Evolutionary conservation across 2,888 invertebrate genomes (phyloP).

Genomic region (Himalopsyche japonica): DNA sequence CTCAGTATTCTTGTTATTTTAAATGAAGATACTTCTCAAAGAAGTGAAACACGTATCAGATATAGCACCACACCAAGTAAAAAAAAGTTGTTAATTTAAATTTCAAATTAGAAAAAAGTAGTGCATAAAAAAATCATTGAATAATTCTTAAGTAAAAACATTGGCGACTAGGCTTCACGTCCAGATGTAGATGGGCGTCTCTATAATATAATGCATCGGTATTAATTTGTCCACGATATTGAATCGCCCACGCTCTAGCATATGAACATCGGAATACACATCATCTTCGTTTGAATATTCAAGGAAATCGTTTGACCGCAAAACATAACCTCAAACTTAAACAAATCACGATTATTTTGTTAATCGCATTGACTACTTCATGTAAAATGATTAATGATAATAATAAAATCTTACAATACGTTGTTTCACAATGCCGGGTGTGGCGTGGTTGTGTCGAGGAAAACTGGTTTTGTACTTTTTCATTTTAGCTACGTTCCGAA

Average conservation of each 20-base stretch:
- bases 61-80: too few species aligned
- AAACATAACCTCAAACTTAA: background rate
- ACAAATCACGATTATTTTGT: background rate
- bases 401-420: background rate
- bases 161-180: too few species aligned
- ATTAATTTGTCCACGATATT: background rate
- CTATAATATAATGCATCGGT: too few species aligned
- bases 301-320: background rate
- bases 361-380: background rate
- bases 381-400: background rate
- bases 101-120: too few species aligned
- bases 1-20: too few species aligned
- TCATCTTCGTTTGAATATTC: background rate
- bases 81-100: too few species aligned
- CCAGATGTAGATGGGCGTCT: too few species aligned
- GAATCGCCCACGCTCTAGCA: background rate
- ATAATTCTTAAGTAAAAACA: too few species aligned
- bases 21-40: too few species aligned
- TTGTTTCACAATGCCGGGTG: background rate
- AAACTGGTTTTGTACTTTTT: background rate
- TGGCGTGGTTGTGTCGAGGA: background rate
- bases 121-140: too few species aligned
- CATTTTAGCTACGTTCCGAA: too few species aligned
- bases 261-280: background rate
- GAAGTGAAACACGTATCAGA: too few species aligned